Conservation (phyloP, 2,888 invertebrate genomes). For the Latrodectus hesperus region DNA sequence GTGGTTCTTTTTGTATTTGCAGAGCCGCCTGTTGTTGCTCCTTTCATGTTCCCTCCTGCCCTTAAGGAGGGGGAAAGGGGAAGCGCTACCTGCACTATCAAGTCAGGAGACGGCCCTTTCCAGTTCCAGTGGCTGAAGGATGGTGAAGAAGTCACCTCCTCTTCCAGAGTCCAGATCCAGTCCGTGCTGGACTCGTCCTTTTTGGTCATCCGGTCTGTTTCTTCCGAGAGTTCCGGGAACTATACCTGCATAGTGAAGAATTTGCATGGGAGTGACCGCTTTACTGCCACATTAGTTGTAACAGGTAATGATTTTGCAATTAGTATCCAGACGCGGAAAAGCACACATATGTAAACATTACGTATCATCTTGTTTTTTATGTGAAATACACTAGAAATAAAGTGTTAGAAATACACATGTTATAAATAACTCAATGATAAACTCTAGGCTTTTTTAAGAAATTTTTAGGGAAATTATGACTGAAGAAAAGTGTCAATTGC, state of each 20-base stretch:
- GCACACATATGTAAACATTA: too few species aligned
- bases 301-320: constrained; percentile 15
- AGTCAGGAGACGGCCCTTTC: constrained; percentile 17
- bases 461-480: too few species aligned
- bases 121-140: constrained; percentile 49
- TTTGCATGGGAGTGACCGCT: constrained; percentile 35
- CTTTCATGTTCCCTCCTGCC: not conserved
- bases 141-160: not conserved
- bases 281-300: constrained; percentile 24
- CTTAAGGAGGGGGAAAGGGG: not conserved
- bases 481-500: too few species aligned
- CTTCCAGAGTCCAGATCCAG: not conserved
- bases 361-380: too few species aligned
- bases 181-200: constrained; percentile 22
- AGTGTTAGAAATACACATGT: too few species aligned
- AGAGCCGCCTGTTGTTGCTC: not conserved
- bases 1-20: not conserved
- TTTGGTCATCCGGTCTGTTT: constrained; percentile 38
- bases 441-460: too few species aligned
- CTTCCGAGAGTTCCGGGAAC: constrained; percentile 39
- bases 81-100: not conserved
- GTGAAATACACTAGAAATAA: too few species aligned
- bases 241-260: constrained; percentile 58
- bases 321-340: not conserved
- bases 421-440: too few species aligned